These are phyloP conservation scores for human (Homo sapiens) DNA, from an alignment of 2,113 vertebrate genomes.

Conservation along the genomic window DNA sequence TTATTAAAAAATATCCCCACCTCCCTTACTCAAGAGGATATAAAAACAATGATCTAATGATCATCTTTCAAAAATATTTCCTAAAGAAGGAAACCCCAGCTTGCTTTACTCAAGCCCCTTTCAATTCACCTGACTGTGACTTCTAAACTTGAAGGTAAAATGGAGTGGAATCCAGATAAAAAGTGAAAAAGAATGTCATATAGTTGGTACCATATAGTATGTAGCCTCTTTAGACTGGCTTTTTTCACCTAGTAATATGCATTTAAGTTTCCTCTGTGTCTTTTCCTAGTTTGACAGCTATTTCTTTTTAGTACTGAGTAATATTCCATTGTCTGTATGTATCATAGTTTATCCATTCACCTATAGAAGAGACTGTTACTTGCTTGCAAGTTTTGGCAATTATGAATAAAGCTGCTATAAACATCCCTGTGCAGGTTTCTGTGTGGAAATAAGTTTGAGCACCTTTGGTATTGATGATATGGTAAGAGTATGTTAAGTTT, in stretches of 20 bases:
- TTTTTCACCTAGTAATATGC: background rate
- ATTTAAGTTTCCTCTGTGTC: background rate
- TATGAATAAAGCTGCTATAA: background rate
- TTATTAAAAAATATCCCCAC: background rate
- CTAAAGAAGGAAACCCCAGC: background rate
- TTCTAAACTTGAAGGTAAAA: constrained; percentile 31
- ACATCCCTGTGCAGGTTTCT: background rate
- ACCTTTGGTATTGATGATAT: background rate
- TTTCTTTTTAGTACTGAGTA: background rate
- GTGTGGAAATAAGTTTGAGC: background rate
- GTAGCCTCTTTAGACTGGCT: background rate
- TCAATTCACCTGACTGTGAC: background rate
- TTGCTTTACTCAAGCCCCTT: background rate
- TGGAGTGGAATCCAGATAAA: background rate
- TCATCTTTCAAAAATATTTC: background rate
- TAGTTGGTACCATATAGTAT: background rate
- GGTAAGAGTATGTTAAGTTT: background rate
- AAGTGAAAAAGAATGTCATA: background rate
- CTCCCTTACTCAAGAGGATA: background rate
- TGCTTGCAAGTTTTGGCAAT: background rate
- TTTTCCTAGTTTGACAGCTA: background rate
- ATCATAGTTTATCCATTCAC: background rate
- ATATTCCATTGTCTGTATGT: background rate
- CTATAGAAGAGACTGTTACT: background rate
- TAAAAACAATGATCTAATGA: background rate